Conservation (phyloP, 2,888 invertebrate species). For the Pachydiplax longipennis region DNA sequence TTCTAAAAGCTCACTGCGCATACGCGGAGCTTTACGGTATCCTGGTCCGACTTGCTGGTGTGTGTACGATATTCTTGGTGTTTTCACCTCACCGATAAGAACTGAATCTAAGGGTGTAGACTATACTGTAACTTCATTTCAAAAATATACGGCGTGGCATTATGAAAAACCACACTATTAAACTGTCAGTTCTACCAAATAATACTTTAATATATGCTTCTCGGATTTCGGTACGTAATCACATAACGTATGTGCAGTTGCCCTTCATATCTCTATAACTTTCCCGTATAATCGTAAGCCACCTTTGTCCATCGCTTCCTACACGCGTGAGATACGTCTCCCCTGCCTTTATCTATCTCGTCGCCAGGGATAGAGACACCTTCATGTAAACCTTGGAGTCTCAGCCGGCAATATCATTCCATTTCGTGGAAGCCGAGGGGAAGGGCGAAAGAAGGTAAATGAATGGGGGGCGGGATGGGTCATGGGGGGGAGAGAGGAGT, state of each 20-base stretch:
- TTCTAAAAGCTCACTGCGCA: no score
- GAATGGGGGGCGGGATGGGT: not conserved
- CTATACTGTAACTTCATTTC: no score
- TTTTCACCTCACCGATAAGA: no score
- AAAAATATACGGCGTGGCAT: no score
- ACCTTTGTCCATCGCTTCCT: not conserved
- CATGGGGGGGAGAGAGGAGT: not conserved
- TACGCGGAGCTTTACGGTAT: no score
- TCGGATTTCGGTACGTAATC: not conserved
- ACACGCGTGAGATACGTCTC: not conserved
- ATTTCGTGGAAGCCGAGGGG: not conserved
- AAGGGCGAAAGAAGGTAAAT: not conserved
- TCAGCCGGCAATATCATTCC: not conserved
- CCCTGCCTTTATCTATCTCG: not conserved
- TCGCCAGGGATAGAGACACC: not conserved
- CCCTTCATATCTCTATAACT: not conserved
- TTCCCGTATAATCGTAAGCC: not conserved
- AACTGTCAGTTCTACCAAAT: no score
- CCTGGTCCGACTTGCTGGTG: no score
- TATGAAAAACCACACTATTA: no score
- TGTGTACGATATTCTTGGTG: no score
- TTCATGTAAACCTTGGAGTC: no score
- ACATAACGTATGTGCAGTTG: not conserved
- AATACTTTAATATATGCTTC: not conserved
- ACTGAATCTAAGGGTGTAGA: no score